phyloP scores from a whole-genome alignment of 2,113 vertebrate genomes.

The Oriolus oriolus region DNA sequence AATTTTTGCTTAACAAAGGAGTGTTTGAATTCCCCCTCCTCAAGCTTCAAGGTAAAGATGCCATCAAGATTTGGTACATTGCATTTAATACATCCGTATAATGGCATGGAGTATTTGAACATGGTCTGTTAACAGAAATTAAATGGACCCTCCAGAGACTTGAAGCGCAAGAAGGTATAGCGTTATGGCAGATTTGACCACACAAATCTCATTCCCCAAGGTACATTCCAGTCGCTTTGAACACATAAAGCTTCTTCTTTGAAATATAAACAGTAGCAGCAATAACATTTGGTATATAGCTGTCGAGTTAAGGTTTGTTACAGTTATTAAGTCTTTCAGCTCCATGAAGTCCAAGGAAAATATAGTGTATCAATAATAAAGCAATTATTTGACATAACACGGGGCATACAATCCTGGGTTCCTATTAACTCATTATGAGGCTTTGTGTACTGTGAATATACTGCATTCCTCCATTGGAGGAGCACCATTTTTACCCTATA shows the following conservation, averaged over 20 bases:
- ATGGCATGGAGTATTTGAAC: not conserved
- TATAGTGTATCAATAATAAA: not conserved
- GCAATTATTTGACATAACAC: not conserved
- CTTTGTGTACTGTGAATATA: not conserved
- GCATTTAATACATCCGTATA: not conserved
- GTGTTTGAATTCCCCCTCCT: not conserved
- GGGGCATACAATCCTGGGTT: not conserved
- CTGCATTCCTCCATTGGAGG: not conserved
- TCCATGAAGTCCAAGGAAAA: not conserved
- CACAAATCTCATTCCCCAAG: not conserved
- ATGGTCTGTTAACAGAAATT: not conserved
- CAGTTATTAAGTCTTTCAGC: not conserved
- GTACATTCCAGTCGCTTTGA: not conserved
- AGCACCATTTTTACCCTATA: not conserved
- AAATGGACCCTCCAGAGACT: not conserved
- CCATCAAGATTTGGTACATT: not conserved
- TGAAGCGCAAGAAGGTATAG: not conserved
- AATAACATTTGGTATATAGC: not conserved
- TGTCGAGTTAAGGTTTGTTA: not conserved
- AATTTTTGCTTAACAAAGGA: not conserved
- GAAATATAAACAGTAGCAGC: not conserved
- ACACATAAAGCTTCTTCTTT: not conserved
- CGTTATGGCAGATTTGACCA: not conserved
- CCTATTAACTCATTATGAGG: not conserved
- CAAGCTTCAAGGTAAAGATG: not conserved